phyloP scores from a whole-genome alignment of 1,140 invertebrate species.

The Drosophila azteca region DNA sequence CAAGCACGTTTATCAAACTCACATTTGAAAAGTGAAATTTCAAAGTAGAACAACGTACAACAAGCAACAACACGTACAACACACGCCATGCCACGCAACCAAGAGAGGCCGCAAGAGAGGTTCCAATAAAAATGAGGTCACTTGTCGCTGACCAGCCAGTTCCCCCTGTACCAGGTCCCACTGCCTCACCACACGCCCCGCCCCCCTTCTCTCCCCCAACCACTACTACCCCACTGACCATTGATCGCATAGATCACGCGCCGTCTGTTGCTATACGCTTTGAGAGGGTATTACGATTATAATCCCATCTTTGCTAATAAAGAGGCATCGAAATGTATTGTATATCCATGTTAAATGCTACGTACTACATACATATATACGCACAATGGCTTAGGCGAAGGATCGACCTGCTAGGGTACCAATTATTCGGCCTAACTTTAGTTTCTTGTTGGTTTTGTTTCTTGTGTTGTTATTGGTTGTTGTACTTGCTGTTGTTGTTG shows the following conservation, averaged over 20 bases:
- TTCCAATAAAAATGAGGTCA: conserved; percentile 78
- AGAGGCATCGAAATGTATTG: no score
- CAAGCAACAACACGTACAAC: conserved; percentile 53
- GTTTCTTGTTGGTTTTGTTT: conserved; percentile 7
- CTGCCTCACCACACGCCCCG: background rate
- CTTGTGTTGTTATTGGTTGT: conserved; percentile 14
- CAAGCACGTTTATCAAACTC: conserved; percentile 13
- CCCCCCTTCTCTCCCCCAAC: conserved; percentile 2
- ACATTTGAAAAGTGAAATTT: conserved; percentile 79
- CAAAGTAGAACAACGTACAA: conserved; percentile 79
- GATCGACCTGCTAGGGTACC: no score
- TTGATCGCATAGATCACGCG: conserved; percentile 67
- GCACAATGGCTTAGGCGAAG: no score
- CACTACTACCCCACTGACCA: conserved; percentile 17
- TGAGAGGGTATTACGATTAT: no score
- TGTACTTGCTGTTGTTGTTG: conserved; percentile 10
- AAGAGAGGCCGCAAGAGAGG: conserved; percentile 27
- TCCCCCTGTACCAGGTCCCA: background rate
- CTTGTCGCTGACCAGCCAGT: conserved; percentile 65
- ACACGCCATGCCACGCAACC: no score
- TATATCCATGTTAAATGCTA: no score
- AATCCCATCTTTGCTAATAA: no score
- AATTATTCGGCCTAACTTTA: background rate
- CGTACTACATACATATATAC: no score
- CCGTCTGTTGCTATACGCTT: conserved; percentile 37